Evolutionary conservation across 2,797 vertebrate species (phyloP), one percentile per base, ranked within the genome.

Genomic region (Orestias chungarensis): DNA sequence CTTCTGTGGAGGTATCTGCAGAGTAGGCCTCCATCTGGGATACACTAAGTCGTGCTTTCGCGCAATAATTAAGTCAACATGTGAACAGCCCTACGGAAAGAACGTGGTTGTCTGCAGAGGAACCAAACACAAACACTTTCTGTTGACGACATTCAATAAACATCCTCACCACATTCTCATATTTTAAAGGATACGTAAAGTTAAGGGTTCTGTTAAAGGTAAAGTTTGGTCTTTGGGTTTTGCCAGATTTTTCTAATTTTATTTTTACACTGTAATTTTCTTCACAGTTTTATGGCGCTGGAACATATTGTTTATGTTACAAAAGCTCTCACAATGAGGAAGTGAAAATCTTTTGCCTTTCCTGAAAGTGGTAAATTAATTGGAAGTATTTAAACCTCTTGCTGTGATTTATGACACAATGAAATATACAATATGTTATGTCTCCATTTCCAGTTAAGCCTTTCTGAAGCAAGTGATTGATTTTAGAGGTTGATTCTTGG

Each of bases 401-500:
- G 64, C 69, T 64, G 25, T 73, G 64, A 67, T 79, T 62, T 64
- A 64, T 57, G 66, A 4, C 74, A 70, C 35, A 9, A 71, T 69
- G 25, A 23, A 57, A 12, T 69, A 74, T 68, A 14, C 62, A 66
- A 55, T 49, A 23, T 76, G 49, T 75, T 76, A 11, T 55, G 35
- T 62, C 42, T 40, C 73, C n/a, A n/a, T 40, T 42, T 70, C 72
- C 29, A 27, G 31, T 71, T 66, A 66, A 61, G 12, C 20, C 64
- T 72, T 78, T 68, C 55, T 61, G 17, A 40, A 27, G 38, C 33
- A 66, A 23, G 1, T 15, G 46, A 66, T 38, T 23, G 29, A 66
- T 68, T 71, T 68, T 44, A 46, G 44, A 50, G 40, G 31, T 0
- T 66, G 40, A 49, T 66, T 27, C 0, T 52, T 64, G 59, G 0